Conservation (phyloP, 2,888 invertebrate genomes). For the Axea sp. region DNA sequence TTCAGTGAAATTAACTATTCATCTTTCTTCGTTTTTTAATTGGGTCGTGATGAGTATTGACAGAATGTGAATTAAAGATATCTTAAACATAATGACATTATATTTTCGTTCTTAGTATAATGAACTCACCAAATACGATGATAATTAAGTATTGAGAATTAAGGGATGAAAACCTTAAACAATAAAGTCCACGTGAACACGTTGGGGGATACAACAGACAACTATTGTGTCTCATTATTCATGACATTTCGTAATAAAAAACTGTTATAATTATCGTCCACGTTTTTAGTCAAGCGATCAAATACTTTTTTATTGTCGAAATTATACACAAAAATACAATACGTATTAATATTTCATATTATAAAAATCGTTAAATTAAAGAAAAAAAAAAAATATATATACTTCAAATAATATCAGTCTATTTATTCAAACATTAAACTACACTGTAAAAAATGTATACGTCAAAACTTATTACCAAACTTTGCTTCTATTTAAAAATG, state of each 20-base stretch:
- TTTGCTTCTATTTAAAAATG: too few relatives aligned
- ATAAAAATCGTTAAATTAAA: too few relatives aligned
- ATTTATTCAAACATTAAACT: too few relatives aligned
- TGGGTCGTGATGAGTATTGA: constrained; percentile 7
- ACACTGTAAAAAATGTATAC: too few relatives aligned
- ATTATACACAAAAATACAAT: too few relatives aligned
- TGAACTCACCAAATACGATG: constrained; percentile 28
- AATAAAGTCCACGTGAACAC: constrained; percentile 34
- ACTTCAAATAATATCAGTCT: too few relatives aligned
- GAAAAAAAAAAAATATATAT: too few relatives aligned
- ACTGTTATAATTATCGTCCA: constrained; percentile 46
- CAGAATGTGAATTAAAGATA: constrained; percentile 5
- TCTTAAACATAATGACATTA: constrained; percentile 15
- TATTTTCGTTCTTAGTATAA: constrained; percentile 28
- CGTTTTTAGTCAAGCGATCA: constrained; percentile 22
- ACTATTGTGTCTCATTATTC: constrained; percentile 48
- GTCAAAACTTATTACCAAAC: too few relatives aligned
- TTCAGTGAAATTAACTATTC: too few relatives aligned
- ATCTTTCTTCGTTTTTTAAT: too few relatives aligned
- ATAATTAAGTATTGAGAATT: constrained; percentile 53
- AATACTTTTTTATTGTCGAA: too few relatives aligned
- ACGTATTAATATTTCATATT: too few relatives aligned
- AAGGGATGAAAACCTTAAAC: constrained; percentile 46
- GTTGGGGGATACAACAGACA: constrained; percentile 31
- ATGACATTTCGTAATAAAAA: constrained; percentile 18